Evolutionary conservation across 2,797 vertebrate species (phyloP), one percentile per base, ranked within the genome.

Genomic region (Pseudochaenichthys georgianus): DNA sequence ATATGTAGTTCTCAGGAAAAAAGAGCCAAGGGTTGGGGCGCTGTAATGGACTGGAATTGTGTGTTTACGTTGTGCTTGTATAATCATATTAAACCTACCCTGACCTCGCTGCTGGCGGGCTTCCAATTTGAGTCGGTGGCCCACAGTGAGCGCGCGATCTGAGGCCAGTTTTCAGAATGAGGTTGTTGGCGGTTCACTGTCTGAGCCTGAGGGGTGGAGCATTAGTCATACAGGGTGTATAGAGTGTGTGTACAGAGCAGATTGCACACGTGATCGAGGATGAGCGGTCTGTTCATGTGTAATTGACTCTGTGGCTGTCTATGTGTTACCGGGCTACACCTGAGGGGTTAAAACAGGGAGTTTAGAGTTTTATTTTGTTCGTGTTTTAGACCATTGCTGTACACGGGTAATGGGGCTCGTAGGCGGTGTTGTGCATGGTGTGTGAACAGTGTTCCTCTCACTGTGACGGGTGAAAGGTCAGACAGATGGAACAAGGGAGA

Each of bases 391-490:
- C 13, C 38, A 8, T 23, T 1, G 1, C 46, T 42, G 3, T 47
- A 66, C 71, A 50, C 4, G 13, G 61, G 28, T 75, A 8, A 50
- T 1, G 3, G 52, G 6, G 42, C 62, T 73, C 7, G 3, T 54
- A 34, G 52, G 21, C 19, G 3, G 45, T 68, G 70, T 45, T 31
- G 47, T 51, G 42, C 13, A 2, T 55, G 72, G 64, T 12, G 15
- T 41, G 55, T 17, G 38, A 48, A 3, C 45, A 11, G 70, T 67
- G 60, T 69, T 82, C 59, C 48, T n/a, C 72, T 52, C 10, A 28
- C 80, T 71, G 85, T 75, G 82, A 80, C 74, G 65, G 78, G 75
- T 82, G 73, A 82, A 68, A 84, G 82, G 87, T 87, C 83, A 80
- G 64, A 71, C 58, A 62, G 75, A 85, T 23, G 47, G 75, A 78